A percentile compares a stretch with the other conserved stretches of the same genome.
These are phyloP conservation scores for Scytalopus superciliaris DNA, from an alignment of 2,113 vertebrate genomes.

Conservation along the genomic window DNA sequence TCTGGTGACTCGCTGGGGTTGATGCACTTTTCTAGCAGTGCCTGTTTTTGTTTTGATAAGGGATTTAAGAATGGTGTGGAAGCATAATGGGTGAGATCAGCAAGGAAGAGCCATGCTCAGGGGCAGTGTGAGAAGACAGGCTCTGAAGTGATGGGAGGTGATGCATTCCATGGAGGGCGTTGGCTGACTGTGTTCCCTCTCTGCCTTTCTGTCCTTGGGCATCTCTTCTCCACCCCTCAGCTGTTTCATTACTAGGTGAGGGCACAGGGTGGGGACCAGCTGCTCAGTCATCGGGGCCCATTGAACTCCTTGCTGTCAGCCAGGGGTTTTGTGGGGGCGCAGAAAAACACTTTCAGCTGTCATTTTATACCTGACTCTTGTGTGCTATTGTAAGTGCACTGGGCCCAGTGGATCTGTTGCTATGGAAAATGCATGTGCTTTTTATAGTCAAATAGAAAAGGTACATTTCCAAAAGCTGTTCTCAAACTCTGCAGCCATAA, in stretches of 20 bases:
- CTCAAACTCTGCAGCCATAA: neutral
- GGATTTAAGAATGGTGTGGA: neutral
- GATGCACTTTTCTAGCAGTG: neutral
- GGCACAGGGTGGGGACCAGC: rapidly evolving
- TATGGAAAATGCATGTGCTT: neutral
- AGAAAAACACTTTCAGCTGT: neutral
- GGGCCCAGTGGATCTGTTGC: neutral
- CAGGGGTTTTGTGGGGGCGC: neutral
- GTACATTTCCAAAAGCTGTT: neutral
- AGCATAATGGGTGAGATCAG: neutral
- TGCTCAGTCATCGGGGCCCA: neutral
- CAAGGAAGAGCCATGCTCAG: neutral
- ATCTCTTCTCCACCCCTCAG: neutral
- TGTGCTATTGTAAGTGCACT: neutral
- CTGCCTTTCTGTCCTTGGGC: neutral
- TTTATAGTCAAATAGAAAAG: neutral
- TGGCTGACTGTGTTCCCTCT: neutral
- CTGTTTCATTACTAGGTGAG: neutral
- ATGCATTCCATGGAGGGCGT: neutral
- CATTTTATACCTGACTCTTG: neutral
- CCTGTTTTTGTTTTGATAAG: conserved; percentile 45
- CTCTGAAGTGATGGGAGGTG: neutral
- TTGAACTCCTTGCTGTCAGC: neutral
- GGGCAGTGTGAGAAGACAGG: neutral
- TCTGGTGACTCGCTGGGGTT: neutral